phyloP scores from a whole-genome alignment of 2,797 vertebrate genomes.

The Ataeniobius toweri region DNA sequence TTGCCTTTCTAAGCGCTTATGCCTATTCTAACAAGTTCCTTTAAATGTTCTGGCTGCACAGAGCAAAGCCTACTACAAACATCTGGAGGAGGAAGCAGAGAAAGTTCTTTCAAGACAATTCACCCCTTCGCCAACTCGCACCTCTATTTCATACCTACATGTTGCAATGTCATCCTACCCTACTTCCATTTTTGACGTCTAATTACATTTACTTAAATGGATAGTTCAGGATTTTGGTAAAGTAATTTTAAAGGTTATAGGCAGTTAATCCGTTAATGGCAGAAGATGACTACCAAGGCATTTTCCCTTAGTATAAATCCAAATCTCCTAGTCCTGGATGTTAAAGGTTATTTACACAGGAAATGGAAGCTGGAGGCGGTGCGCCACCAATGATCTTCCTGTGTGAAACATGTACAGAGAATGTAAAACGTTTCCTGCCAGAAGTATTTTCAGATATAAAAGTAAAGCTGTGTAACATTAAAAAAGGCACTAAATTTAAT shows the following conservation, averaged over 20 bases:
- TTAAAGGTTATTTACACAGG: not conserved
- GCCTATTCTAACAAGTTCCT: constrained; percentile 53
- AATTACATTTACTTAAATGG: not conserved
- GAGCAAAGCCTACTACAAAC: constrained; percentile 34
- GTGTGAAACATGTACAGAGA: too few relatives aligned
- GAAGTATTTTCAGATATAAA: not conserved
- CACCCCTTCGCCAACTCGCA: not conserved
- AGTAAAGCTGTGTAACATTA: not conserved
- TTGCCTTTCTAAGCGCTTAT: constrained; percentile 52
- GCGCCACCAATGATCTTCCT: too few relatives aligned
- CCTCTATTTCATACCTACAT: not conserved
- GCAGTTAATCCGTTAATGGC: not conserved
- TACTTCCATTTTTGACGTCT: not conserved
- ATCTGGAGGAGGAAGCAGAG: constrained; percentile 45
- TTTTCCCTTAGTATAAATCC: not conserved
- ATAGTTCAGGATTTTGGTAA: not conserved
- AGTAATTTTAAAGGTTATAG: not conserved
- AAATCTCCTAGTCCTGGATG: not conserved
- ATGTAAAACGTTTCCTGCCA: not conserved
- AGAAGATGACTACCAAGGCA: not conserved
- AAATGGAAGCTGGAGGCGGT: too few relatives aligned
- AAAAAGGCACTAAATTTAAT: not conserved
- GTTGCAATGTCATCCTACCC: not conserved
- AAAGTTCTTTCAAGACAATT: not conserved
- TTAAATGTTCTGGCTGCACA: constrained; percentile 36